phyloP scores from a whole-genome alignment of 2,113 vertebrate species.

The Oplegnathus fasciatus region DNA sequence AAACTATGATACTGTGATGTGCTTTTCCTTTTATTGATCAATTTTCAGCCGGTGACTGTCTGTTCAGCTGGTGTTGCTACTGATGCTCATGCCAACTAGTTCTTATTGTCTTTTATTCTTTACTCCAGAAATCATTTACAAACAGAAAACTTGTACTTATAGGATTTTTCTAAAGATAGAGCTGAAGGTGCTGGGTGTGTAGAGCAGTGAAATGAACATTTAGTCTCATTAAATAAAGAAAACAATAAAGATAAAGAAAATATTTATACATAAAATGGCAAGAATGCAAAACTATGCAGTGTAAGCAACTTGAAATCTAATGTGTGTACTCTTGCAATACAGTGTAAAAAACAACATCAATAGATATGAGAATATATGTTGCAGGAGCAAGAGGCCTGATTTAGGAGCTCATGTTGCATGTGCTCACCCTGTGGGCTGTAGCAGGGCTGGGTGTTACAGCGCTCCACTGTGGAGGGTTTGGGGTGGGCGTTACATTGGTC shows the following conservation, averaged over 20 bases:
- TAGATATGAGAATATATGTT: background rate
- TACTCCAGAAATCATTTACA: background rate
- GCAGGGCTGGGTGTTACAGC: slow-evolving; percentile 93
- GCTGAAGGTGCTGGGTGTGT: background rate
- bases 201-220: background rate
- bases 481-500: slow-evolving; percentile 81
- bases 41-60: background rate
- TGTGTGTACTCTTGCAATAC: background rate
- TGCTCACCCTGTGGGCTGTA: slow-evolving; percentile 88
- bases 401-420: background rate
- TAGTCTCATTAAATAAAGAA: background rate
- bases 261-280: background rate
- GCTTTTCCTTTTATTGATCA: background rate
- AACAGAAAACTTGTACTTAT: background rate
- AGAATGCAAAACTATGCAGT: background rate
- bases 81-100: too few relatives aligned
- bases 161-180: background rate
- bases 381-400: background rate
- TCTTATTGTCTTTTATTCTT: background rate
- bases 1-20: background rate
- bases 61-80: too few relatives aligned
- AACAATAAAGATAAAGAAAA: too few relatives aligned
- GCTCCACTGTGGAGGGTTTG: slow-evolving; percentile 86
- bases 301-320: background rate
- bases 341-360: too few relatives aligned